Evolutionary conservation across 2,113 vertebrate species (phyloP).

Genomic region (Corythornis madagascariensis): DNA sequence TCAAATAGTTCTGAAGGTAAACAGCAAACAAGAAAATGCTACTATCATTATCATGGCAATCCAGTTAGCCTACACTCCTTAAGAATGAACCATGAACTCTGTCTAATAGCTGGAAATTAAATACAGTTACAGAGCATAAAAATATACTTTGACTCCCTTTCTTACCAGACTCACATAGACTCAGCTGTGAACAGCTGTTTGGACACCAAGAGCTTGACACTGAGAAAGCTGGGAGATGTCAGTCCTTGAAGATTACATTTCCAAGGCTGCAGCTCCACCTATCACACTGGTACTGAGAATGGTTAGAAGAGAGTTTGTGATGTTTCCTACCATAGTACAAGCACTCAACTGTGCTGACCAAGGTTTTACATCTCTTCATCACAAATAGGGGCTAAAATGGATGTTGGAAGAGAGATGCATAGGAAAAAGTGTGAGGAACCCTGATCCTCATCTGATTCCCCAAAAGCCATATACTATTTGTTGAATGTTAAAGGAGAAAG

Average conservation of each 20-base stretch:
- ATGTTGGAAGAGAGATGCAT: background rate
- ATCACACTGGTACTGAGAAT: background rate
- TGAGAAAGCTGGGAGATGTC: background rate
- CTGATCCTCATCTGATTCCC: background rate
- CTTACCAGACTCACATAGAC: background rate
- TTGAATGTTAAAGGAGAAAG: background rate
- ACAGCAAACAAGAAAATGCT: background rate
- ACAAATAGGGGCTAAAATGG: background rate
- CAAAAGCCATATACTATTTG: background rate
- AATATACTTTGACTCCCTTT: background rate
- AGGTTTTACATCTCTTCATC: background rate
- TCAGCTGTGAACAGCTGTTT: background rate
- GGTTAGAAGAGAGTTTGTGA: background rate
- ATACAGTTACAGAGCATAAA: background rate
- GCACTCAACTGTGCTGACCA: background rate
- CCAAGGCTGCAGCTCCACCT: background rate
- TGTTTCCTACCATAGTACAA: background rate
- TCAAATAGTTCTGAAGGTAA: background rate
- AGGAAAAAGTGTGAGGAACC: background rate
- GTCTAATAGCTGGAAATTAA: background rate
- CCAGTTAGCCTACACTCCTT: background rate
- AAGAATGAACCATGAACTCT: background rate
- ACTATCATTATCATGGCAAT: background rate
- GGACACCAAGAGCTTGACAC: background rate
- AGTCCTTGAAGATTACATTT: background rate